Evolutionary conservation across 2,888 invertebrate species (phyloP).

Genomic region (Ypsolopha scabrella): DNA sequence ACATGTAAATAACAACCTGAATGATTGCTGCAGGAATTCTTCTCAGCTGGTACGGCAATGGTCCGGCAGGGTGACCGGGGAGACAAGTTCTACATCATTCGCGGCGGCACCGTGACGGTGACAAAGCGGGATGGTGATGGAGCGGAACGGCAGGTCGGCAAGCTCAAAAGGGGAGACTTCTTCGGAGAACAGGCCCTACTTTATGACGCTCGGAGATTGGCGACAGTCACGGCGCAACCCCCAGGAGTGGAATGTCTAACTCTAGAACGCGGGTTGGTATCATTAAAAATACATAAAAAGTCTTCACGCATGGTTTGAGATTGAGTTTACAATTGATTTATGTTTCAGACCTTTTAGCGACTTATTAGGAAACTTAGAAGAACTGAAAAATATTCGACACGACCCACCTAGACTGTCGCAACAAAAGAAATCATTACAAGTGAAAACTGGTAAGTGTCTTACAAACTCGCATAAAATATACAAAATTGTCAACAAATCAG

Average conservation of each 20-base stretch:
- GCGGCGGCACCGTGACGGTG: slow-evolving; percentile 83
- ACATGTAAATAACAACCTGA: slow-evolving; percentile 5
- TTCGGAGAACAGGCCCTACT: slow-evolving; percentile 92
- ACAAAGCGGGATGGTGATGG: slow-evolving; percentile 73
- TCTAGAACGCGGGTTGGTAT: slow-evolving; percentile 81
- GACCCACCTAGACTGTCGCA: slow-evolving; percentile 42
- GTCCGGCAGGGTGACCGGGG: slow-evolving; percentile 89
- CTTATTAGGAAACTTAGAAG: slow-evolving; percentile 84
- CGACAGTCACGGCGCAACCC: slow-evolving; percentile 89
- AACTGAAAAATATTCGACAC: slow-evolving; percentile 61
- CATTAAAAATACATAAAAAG: background rate
- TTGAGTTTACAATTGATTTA: background rate
- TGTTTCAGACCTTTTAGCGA: slow-evolving; percentile 78
- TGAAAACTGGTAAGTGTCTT: slow-evolving; percentile 43
- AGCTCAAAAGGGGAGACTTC: slow-evolving; percentile 81
- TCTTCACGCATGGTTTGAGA: background rate
- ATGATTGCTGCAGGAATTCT: slow-evolving; percentile 75
- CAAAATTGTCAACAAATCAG: background rate
- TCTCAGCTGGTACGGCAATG: slow-evolving; percentile 81
- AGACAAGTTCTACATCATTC: slow-evolving; percentile 92
- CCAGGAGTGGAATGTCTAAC: slow-evolving; percentile 90
- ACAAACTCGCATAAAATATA: background rate
- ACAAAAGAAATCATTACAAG: slow-evolving; percentile 36
- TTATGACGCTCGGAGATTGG: slow-evolving; percentile 88
- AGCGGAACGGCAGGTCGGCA: slow-evolving; percentile 76